Evolutionary conservation across 2,113 vertebrate species (phyloP).

Genomic region (Felis catus): F.catus_Fca126_mat1.0 CM031421.1:74191001-74191500

Average conservation of each 20-base stretch:
- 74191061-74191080: not conserved
- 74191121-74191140: not conserved
- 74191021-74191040: not conserved
- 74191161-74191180: not conserved
- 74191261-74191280: not conserved
- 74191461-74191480: not conserved
- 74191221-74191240: too few species aligned
- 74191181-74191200: not conserved
- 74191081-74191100: not conserved
- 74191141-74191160: not conserved
- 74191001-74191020: not conserved
- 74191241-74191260: not conserved
- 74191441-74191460: too few species aligned
- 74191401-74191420: not conserved
- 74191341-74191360: not conserved
- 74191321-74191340: not conserved
- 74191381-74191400: not conserved
- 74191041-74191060: not conserved
- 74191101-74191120: not conserved
- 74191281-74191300: not conserved
- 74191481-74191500: not conserved
- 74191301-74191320: not conserved
- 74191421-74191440: not conserved
- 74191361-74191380: not conserved
- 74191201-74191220: not conserved